Percentiles rank a stretch among this genome's conserved stretches.
Conservation (phyloP, 2,113 vertebrate genomes). For the Hyperopisus bebe region DNA sequence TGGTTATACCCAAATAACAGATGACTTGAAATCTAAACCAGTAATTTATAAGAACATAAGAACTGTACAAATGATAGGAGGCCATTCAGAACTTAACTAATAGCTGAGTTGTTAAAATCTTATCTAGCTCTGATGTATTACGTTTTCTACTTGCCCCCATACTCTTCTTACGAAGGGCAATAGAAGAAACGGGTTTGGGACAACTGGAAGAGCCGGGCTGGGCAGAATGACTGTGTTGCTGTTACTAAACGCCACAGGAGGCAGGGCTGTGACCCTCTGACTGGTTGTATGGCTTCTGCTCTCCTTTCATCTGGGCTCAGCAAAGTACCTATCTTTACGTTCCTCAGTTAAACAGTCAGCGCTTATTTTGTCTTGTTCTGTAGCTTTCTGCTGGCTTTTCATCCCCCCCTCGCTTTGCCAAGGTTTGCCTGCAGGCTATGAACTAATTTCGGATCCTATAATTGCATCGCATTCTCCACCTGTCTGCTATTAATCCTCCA, state of each 20-base stretch:
- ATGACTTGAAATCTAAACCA: background rate
- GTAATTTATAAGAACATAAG: no score
- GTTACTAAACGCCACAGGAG: background rate
- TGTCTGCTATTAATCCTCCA: constrained; percentile 87
- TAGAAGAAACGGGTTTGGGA: background rate
- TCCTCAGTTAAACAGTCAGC: background rate
- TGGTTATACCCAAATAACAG: background rate
- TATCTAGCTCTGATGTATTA: no score
- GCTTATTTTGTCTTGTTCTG: background rate
- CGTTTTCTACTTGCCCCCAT: background rate
- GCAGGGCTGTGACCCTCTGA: background rate
- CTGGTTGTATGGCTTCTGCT: background rate
- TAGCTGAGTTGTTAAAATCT: no score
- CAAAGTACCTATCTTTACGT: background rate
- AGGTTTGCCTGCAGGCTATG: constrained; percentile 80
- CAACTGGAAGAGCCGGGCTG: background rate
- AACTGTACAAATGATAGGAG: no score
- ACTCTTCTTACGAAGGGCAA: background rate
- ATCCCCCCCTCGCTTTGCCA: constrained; percentile 31
- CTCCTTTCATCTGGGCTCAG: background rate
- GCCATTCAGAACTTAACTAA: no score
- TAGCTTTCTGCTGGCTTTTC: background rate
- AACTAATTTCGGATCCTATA: constrained; percentile 97
- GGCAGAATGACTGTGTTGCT: background rate
- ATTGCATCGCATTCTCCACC: constrained; percentile 96